Percentiles rank a stretch among this genome's conserved stretches.
Evolutionary conservation across 2,797 vertebrate species (phyloP).

Genomic region (Heterohyrax brucei): DNA sequence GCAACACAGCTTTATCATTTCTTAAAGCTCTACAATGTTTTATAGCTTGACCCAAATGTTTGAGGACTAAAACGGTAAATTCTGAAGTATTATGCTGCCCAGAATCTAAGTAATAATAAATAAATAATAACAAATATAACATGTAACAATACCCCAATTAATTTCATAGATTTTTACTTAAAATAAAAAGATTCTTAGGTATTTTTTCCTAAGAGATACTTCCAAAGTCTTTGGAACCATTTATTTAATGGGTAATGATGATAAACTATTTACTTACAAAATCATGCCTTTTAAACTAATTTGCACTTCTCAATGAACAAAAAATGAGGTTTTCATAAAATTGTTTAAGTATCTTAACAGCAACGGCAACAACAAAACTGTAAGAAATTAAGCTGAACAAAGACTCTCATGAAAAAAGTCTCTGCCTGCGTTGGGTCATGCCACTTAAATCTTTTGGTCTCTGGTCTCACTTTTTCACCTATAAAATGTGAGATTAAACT

Average conservation of each 20-base stretch:
- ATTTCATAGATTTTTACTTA: conserved; percentile 5
- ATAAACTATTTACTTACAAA: neutral
- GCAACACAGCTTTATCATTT: conserved; percentile 29
- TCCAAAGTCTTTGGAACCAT: conserved; percentile 60
- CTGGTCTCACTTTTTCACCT: conserved; percentile 13
- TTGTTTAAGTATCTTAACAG: conserved; percentile 44
- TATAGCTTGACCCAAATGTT: neutral
- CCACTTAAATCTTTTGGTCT: conserved; percentile 26
- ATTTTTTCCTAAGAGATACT: conserved; percentile 43
- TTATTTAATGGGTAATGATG: conserved; percentile 43
- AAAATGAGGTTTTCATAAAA: neutral
- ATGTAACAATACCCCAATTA: neutral
- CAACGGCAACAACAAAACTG: neutral
- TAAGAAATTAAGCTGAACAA: conserved; percentile 14
- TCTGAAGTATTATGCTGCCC: conserved; percentile 12
- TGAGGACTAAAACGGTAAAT: conserved; percentile 48
- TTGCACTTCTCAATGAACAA: neutral
- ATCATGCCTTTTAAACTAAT: conserved; percentile 43
- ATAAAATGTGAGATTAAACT: neutral
- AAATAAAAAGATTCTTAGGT: conserved; percentile 38
- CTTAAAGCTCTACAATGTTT: conserved; percentile 37
- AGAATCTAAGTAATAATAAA: conserved; percentile 51
- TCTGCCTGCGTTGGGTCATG: conserved; percentile 16
- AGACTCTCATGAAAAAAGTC: neutral
- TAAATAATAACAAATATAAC: conserved; percentile 17